Evolutionary conservation across 2,888 invertebrate species (phyloP), one percentile per base, ranked within the genome.

Genomic region (Apoderus coryli): DNA sequence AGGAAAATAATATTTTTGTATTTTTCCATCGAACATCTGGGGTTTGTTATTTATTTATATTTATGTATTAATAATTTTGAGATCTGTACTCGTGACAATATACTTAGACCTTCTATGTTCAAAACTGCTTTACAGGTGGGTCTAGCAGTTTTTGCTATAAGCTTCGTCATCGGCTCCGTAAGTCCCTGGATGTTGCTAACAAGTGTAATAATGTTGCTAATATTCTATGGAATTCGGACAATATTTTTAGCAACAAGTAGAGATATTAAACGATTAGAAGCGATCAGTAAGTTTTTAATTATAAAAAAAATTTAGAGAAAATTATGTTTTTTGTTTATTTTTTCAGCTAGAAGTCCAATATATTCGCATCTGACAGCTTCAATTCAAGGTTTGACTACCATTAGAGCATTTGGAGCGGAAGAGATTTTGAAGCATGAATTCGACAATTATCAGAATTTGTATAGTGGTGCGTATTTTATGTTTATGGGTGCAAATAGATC

Each of bases 361-460:
- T 84, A 76, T 52, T 71, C 74, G 1, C 75, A 82, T 43, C 60
- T 82, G 16, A 76, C 72, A 43, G 72, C 78, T 27, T 73, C 77
- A 1, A 61, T 85, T 10, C 72, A 78, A 53, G 85, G 85, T 1
- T 56, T 85, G 2, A 66, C 75, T 9, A 80, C 81, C 0, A 77
- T 85, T 11, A 61, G 82, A 42, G 76, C 80, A 2, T 73, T 76
- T 44, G 61, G 65, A 32, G 75, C 73, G 1, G 68, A 76, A 50
- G 55, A 63, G 10, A 63, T 67, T 4, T 64, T 82, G 28, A 63
- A 64, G 22, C 50, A 51, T 12, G 71, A 74, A 44, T 75, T 75
- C 44, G 71, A 74, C 44, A 56, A 59, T 10, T 67, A 68, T 43
- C 68, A 70, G 45, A 70, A 72, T 45, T 46, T 64, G 1, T 78